Percentiles rank a stretch among this genome's conserved stretches.
Conservation (phyloP, 92 coral and sea anemone genomes). For the Scolanthus callimorphus region DNA sequence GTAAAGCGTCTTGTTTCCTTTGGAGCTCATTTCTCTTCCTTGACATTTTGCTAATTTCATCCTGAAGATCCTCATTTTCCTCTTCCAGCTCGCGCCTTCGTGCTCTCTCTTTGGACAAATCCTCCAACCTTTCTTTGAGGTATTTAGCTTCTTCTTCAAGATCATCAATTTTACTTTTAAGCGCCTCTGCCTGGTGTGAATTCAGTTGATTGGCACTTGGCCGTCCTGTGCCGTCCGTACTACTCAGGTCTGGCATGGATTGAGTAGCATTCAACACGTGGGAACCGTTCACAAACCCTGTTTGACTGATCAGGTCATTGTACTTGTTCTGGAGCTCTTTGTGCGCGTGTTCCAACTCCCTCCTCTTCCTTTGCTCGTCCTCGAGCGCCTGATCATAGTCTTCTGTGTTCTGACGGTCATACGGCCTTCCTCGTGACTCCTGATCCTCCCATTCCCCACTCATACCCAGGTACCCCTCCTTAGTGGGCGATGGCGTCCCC, state of each 20-base stretch:
- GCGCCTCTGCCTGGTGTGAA: background rate
- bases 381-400: too few species aligned
- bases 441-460: background rate
- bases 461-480: too few species aligned
- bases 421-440: background rate
- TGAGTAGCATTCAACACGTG: too few species aligned
- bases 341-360: background rate
- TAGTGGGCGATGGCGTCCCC: background rate
- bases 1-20: conserved; percentile 25
- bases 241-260: too few species aligned
- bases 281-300: background rate
- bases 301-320: background rate
- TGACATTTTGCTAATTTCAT: conserved; percentile 47
- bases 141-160: conserved; percentile 58
- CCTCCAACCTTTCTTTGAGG: conserved; percentile 58
- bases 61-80: conserved; percentile 62
- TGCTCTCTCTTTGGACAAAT: conserved; percentile 63
- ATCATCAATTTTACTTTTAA: conserved; percentile 46
- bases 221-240: background rate
- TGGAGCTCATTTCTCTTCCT: conserved; percentile 41
- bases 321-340: background rate
- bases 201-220: background rate
- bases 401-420: background rate
- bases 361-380: too few species aligned
- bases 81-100: conserved; percentile 56